Base-by-base conservation (phyloP, 2,797 vertebrate species). In the Diplodus puntazzo region DNA sequence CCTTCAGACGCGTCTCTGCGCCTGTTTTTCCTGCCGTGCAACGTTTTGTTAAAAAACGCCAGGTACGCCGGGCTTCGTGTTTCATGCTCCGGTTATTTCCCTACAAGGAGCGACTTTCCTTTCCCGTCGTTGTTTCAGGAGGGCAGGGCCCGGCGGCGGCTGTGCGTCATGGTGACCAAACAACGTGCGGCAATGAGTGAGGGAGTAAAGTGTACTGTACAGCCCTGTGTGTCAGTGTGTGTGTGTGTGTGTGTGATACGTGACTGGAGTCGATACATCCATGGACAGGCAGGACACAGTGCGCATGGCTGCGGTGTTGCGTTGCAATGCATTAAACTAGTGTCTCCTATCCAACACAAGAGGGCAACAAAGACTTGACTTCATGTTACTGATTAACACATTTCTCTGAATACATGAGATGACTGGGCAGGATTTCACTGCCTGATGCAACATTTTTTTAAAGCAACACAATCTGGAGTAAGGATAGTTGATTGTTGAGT, bases 221-320 rank as follows among this genome's bases (percentile, higher is more conserved):
- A 17, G 5, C 8, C 3, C 27, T n/a, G n/a, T n/a, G n/a, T n/a
- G n/a, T n/a, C n/a, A n/a, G n/a, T n/a, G n/a, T n/a, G n/a, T 25
- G 25, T 25, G 25, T 25, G 25, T 8, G 34, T 8, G 34, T 34
- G 34, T 1, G 20, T 17, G 55, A 62, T 77, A 88, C 86, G 87
- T 89, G 90, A 84, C 84, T 20, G 55, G 8, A 69, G 46, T 1
- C 27, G 23, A 4, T 1, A 5, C 42, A 50, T 23, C 1, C 11
- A 86, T 85, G 87, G 71, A 76, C 74, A 10, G 2, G 13, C 11
- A 39, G 25, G 59, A 39, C 1, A 11, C 10, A 74, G 0, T 42
- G 73, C 79, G 76, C 65, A 83, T 75, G 80, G 2, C 66, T 49
- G 45, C 13, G 21, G 20, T 5, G 17, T 0, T 1, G 0, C 11